Percentiles rank a stretch among this genome's conserved stretches.
Conservation (phyloP, 2,797 vertebrate genomes). For the Enteromius afrohamiltoni region DNA sequence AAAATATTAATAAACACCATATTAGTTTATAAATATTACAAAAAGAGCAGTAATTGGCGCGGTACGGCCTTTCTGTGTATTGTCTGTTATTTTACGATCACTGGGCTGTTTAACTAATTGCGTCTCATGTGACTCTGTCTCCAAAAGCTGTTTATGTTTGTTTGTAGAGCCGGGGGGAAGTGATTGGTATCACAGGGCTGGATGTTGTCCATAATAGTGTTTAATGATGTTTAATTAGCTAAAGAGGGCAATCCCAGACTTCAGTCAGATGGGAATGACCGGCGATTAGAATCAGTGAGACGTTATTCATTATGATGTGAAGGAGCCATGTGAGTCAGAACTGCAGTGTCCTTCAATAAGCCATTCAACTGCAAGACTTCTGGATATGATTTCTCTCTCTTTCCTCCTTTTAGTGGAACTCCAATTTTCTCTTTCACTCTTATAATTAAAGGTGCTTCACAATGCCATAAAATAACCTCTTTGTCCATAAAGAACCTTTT, state of each 20-base stretch:
- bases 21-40: no score
- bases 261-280: constrained; percentile 10
- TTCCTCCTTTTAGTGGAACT: no score
- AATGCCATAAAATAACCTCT: no score
- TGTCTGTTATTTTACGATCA: background rate
- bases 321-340: background rate
- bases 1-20: no score
- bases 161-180: constrained; percentile 39
- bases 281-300: constrained; percentile 18
- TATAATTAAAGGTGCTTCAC: no score
- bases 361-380: no score
- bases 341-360: background rate
- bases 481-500: no score
- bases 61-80: background rate
- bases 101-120: background rate
- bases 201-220: constrained; percentile 59
- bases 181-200: constrained; percentile 48
- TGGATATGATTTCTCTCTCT: background rate
- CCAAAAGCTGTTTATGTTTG: constrained; percentile 32
- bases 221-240: constrained; percentile 61
- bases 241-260: constrained; percentile 6
- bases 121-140: background rate
- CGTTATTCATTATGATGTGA: constrained; percentile 8
- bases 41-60: background rate
- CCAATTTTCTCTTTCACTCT: background rate